Evolutionary conservation across 2,797 vertebrate genomes (phyloP).

Genomic region (Macroramphosus scolopax): DNA sequence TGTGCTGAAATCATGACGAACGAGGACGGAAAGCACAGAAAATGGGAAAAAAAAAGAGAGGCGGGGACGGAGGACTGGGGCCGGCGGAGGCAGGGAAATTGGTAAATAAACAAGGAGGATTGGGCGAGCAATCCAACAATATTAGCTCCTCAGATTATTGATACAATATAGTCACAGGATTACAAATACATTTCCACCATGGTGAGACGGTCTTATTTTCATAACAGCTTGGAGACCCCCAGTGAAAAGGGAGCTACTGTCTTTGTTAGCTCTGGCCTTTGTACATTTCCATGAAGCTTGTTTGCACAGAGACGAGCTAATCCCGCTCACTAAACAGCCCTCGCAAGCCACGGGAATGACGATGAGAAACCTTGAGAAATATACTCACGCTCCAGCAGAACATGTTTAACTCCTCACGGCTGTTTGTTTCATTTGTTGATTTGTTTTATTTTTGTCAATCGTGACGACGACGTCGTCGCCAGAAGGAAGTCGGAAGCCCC

Average conservation of each 20-base stretch:
- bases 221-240: slow-evolving; percentile 58
- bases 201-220: slow-evolving; percentile 62
- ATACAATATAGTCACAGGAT: slow-evolving; percentile 66
- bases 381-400: slow-evolving; percentile 15
- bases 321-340: slow-evolving; percentile 56
- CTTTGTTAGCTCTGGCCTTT: slow-evolving; percentile 65
- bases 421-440: no score
- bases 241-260: slow-evolving; percentile 46
- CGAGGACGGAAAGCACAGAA: slow-evolving; percentile 35
- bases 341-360: slow-evolving; percentile 30
- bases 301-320: slow-evolving; percentile 63
- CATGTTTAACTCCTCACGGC: slow-evolving; percentile 21
- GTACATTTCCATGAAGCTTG: slow-evolving; percentile 50
- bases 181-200: slow-evolving; percentile 55
- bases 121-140: slow-evolving; percentile 53
- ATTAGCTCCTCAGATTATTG: slow-evolving; percentile 66
- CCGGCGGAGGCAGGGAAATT: slow-evolving; percentile 53
- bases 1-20: slow-evolving; percentile 48
- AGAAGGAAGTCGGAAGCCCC: no score
- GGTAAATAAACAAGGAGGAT: slow-evolving; percentile 68
- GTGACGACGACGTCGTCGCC: no score
- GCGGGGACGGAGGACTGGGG: slow-evolving; percentile 41
- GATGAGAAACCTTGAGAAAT: slow-evolving; percentile 45
- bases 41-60: slow-evolving; percentile 36
- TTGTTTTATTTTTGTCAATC: no score